These are phyloP conservation scores for Hippolais icterina DNA, from an alignment of 2,113 vertebrate species.

Conservation along the genomic window DNA sequence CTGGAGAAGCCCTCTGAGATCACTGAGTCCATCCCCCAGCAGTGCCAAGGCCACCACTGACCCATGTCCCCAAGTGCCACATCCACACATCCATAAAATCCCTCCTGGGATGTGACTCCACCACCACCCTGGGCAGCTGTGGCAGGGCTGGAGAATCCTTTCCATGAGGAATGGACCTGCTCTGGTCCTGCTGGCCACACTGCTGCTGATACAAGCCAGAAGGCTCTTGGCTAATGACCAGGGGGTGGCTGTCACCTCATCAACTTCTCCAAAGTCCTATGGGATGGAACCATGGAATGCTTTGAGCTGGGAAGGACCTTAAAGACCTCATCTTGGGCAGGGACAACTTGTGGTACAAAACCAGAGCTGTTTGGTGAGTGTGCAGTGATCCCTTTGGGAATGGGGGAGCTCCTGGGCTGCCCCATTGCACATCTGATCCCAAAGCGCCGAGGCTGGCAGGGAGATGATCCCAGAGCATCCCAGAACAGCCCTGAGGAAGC, in stretches of 20 bases:
- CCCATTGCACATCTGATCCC: accelerated
- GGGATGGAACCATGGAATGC: not conserved
- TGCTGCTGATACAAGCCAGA: accelerated
- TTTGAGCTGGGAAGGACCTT: not conserved
- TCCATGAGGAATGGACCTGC: not conserved
- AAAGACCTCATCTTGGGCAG: not conserved
- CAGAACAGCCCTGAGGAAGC: not conserved
- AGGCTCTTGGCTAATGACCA: not conserved
- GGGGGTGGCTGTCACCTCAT: not conserved
- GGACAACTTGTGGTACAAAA: not conserved
- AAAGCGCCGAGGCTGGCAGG: accelerated
- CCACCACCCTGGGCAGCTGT: not conserved
- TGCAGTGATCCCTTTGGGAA: accelerated
- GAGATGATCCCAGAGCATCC: not conserved
- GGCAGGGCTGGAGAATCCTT: not conserved
- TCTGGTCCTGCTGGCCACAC: not conserved
- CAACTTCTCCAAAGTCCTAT: accelerated
- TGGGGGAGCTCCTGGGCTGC: not conserved
- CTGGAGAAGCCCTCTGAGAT: not conserved
- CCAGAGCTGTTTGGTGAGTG: too few species aligned
- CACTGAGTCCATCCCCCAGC: not conserved
- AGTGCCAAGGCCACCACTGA: not conserved
- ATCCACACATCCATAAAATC: not conserved
- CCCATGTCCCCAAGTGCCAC: not conserved
- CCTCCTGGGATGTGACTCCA: not conserved